Percentiles rank a stretch among this genome's conserved stretches.
Conservation (phyloP, 2,888 invertebrate species). For the Trichogramma dendrolimi region DNA sequence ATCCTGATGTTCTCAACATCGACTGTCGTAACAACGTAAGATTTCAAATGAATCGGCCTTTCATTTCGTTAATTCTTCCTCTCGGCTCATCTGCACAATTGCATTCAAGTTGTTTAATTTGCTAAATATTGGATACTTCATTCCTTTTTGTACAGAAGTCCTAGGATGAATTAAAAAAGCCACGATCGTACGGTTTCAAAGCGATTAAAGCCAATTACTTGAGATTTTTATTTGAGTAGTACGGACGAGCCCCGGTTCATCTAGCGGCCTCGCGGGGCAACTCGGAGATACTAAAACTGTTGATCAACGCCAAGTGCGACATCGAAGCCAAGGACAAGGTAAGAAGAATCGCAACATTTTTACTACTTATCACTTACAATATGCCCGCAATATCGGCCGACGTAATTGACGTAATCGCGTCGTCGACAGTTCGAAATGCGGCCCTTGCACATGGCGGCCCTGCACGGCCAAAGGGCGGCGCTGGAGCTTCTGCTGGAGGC, state of each 20-base stretch:
- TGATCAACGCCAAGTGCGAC: constrained; percentile 69
- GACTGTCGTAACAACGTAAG: constrained; percentile 71
- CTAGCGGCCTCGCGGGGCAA: constrained; percentile 73
- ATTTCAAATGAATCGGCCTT: constrained; percentile 31
- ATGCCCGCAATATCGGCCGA: too few relatives aligned
- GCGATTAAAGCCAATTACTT: constrained; percentile 1
- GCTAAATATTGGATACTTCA: too few relatives aligned
- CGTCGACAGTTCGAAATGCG: constrained; percentile 65
- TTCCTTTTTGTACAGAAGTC: too few relatives aligned
- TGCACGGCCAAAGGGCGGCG: constrained; percentile 70
- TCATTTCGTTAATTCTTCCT: not conserved
- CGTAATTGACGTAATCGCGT: not conserved
- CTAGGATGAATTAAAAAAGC: too few relatives aligned
- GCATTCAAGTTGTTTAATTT: too few relatives aligned
- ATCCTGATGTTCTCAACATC: constrained; percentile 61
- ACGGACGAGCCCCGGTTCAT: constrained; percentile 70
- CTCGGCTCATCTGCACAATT: not conserved
- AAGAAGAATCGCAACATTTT: constrained; percentile 29
- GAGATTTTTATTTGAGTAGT: constrained; percentile 52
- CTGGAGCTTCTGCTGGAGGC: constrained; percentile 66
- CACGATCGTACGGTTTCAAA: not conserved
- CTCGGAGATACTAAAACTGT: constrained; percentile 67
- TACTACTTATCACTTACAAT: not conserved
- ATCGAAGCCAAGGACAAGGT: constrained; percentile 73
- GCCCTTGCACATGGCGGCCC: constrained; percentile 69